A percentile compares a stretch with the other conserved stretches of the same genome.
phyloP scores from a whole-genome alignment of 2,113 vertebrate species.

The Phasianus colchicus region DNA sequence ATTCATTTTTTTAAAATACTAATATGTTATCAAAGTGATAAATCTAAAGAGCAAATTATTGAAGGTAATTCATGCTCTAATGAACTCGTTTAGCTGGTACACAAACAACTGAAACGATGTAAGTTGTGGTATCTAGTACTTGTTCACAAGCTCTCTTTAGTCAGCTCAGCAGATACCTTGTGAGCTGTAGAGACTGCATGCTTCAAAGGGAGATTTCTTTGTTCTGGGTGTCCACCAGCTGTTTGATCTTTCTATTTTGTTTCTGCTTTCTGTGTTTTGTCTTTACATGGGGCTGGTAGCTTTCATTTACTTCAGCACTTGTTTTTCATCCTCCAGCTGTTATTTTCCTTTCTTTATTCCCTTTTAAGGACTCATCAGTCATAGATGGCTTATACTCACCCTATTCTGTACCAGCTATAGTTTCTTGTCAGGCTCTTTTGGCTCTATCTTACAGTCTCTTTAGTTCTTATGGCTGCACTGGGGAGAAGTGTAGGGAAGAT shows the following conservation, averaged over 20 bases:
- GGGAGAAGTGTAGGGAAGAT: background rate
- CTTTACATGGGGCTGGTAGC: background rate
- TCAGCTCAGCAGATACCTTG: background rate
- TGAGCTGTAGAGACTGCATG: background rate
- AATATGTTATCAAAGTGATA: background rate
- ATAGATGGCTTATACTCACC: background rate
- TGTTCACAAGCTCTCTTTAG: background rate
- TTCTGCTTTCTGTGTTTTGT: background rate
- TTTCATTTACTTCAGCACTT: background rate
- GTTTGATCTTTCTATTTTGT: background rate
- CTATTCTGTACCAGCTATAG: fast-evolving
- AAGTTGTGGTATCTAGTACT: background rate
- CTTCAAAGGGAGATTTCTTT: background rate
- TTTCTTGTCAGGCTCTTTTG: background rate
- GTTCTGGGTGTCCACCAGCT: background rate
- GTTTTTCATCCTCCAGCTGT: background rate
- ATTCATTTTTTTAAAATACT: background rate
- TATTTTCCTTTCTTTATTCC: background rate
- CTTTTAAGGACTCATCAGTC: background rate
- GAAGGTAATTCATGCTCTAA: background rate
- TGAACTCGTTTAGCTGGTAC: background rate
- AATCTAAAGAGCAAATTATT: background rate
- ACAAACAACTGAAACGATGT: background rate
- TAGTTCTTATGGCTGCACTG: fast-evolving
- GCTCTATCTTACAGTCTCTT: background rate